Evolutionary conservation across 1,140 invertebrate genomes (phyloP), one percentile per base, ranked within the genome.

Genomic region (Leptinotarsa texana): DNA sequence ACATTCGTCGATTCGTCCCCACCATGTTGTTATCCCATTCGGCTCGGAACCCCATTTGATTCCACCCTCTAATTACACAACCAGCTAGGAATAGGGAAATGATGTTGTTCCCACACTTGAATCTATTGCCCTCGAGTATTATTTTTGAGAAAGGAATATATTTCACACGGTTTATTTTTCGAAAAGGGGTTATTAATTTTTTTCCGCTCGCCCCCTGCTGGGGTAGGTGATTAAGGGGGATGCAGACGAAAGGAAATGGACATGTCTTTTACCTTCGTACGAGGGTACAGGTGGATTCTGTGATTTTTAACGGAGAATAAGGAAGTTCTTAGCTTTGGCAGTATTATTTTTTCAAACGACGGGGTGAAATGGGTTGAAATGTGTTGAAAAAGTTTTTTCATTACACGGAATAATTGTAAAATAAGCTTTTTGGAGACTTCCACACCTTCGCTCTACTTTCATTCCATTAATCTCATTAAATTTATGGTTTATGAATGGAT

Each of bases 61-160:
- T 72, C 75, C 80, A 80, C 80, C 79, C 80, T 72, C 79, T 77
- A 82, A 80, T 82, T 80, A 80, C 75, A 74, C 76, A 78, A 80
- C 79, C 78, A 80, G 78, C 74, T 76, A 74, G 18, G 57, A 67
- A 65, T 72, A 76, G 74, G 73, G 72, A 78, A 80, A 79, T 75
- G 73, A 80, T 74, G 63, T 69, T 75, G 75, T 80, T 80, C 79
- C 78, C 80, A 80, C 78, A 80, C 67, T 80, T 62, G 63, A 57
- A 57, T 63, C 66, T 68, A 68, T 69, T 69, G 42, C 71, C 42
- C 71, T 49, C 33, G 17, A 72, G 71, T 65, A 72, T 72, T 47
- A 72, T 72, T 72, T 63, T 69, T 61, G 33, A 70, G 65, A 51
- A 24, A 22, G 70, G 57, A 63, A 76, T 73, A 48, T 15, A 17